Evolutionary conservation across 2,888 invertebrate genomes (phyloP), one percentile per base, ranked within the genome.

Genomic region (Stenoptilia bipunctidactyla): DNA sequence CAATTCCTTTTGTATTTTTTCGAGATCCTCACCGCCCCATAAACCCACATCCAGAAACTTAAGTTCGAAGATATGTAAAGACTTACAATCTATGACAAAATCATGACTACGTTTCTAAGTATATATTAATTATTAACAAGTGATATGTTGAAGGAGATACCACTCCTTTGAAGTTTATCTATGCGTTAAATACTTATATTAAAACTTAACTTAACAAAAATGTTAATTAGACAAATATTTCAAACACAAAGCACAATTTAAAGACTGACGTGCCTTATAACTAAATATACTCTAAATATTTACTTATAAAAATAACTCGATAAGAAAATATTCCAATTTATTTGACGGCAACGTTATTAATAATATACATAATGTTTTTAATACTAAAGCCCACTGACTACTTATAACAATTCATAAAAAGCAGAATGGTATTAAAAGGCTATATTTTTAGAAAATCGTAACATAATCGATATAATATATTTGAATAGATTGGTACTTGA

Each of bases 121-220:
- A 30, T 69, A 75, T 20, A 70, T 77, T 75, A 76, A 63, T 80
- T 80, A 79, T 69, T 80, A 80, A 80, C 82, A 82, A 82, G 77
- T 83, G 83, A 83, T 83, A 83, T 83, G 83, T 83, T 66, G 75
- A 57, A 69, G 74, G 79, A 82, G 80, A 53, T 58, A 79, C 71
- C 73, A 75, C 82, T 77, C 77, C 71, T 53, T 60, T 73, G 69
- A 67, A 56, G 60, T 72, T 64, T 66, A 58, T 66, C 57, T 61
- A 71, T 73, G 70, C 61, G 64, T 65, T 69, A 60, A 55, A 65
- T 60, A 34, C 53, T 57, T 59, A 67, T 70, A 5, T 5, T 8
- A 5, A 20, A 20, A 20, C 4, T 20, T 20, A 20, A 20, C 44
- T 37, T 43, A 42, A 43, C 47, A 40, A 47, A 46, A 30, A 30